Base-by-base conservation (phyloP, 2,797 vertebrate species). In the Sparidentex hasta region DNA sequence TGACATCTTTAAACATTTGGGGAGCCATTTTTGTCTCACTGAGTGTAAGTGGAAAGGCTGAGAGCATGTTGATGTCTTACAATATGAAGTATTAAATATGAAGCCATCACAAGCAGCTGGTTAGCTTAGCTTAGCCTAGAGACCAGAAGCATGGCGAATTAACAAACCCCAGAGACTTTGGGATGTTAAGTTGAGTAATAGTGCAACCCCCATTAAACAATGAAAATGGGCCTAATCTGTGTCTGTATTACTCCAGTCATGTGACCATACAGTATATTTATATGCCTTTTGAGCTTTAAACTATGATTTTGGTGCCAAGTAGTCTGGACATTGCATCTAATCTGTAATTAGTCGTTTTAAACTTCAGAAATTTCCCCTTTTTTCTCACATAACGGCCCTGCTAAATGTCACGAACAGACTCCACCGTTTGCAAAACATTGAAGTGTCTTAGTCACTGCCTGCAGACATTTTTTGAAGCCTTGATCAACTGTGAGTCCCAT, bases 371-470 rank as follows among this genome's bases (percentile, higher is more conserved):
- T 21, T 33, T 5, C 50, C 41, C 71, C 18, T 58, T 74, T 64
- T 52, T 83, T 44, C 41, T 25, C 20, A 18, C 41, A 46, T 3
- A 14, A 9, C 2, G 46, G 20, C 9, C 41, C 18, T 14, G n/a
- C 43, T 43, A 16, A 52, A 7, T 71, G 20, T 57, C 38, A 20
- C n/a, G 6, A 5, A 33, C 21, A 55, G 14, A 25, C 47, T 57
- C 55, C 38, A 33, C 18, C 71, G n/a, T 57, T 38, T 64, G 25
- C 56, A 78, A 63, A 27, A 73, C 55, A 20, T 51, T 11, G 3
- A 52, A 1, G 38, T 66, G 74, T 82, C 73, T 62, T 61, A 47
- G 50, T 80, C 67, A 65, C 64, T 66, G 68, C 61, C 74, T 77
- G 62, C 74, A 70, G 27, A 50, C 44, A 44, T 23, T 29, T 11